Evolutionary conservation across 2,113 vertebrate genomes (phyloP).

Genomic region (Hystrix brachyura): DNA sequence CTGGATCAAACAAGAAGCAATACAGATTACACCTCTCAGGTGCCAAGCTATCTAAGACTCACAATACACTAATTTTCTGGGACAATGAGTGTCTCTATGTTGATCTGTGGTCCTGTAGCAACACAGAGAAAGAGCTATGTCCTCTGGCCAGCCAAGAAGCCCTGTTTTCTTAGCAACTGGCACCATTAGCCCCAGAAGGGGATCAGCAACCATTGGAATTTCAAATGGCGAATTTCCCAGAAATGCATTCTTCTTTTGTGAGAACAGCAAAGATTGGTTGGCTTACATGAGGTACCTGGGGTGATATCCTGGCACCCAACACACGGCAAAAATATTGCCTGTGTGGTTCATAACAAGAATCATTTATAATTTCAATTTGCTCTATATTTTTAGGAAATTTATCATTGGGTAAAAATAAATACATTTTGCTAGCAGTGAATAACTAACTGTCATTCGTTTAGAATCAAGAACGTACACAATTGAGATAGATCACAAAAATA

Average conservation of each 20-base stretch:
- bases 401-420: background rate
- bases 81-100: background rate
- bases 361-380: slow-evolving; percentile 67
- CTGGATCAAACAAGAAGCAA: slow-evolving; percentile 9
- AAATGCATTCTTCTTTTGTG: slow-evolving; percentile 77
- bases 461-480: slow-evolving; percentile 40
- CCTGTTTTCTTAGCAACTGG: slow-evolving; percentile 59
- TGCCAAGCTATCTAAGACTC: slow-evolving; percentile 55
- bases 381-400: slow-evolving; percentile 32
- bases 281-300: slow-evolving; percentile 67
- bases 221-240: slow-evolving; percentile 81
- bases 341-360: slow-evolving; percentile 66
- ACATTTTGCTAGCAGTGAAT: slow-evolving; percentile 48
- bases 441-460: slow-evolving; percentile 47
- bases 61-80: slow-evolving; percentile 65
- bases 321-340: slow-evolving; percentile 63
- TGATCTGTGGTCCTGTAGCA: background rate
- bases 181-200: slow-evolving; percentile 59
- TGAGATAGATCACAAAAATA: slow-evolving; percentile 78
- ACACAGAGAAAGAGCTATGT: background rate
- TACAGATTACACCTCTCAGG: accelerated
- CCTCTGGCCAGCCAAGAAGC: background rate
- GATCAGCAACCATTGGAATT: slow-evolving; percentile 77
- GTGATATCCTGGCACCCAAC: slow-evolving; percentile 59
- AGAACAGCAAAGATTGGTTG: slow-evolving; percentile 71